Conservation (phyloP, 2,113 vertebrate species). For the Pelusios castaneus region DNA sequence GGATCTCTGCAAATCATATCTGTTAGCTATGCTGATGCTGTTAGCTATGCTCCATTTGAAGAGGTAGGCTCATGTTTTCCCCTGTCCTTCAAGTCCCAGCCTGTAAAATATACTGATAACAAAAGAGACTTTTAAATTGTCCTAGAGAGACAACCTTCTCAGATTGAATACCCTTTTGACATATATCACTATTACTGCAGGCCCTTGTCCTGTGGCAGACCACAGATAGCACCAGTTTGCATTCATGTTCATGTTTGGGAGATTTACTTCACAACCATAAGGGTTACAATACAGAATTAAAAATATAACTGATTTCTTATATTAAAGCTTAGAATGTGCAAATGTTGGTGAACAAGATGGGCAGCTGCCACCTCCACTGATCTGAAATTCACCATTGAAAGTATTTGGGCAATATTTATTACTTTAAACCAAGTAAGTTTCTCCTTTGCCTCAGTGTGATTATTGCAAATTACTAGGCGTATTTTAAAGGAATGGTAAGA, state of each 20-base stretch:
- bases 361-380: background rate
- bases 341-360: background rate
- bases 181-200: background rate
- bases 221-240: background rate
- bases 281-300: background rate
- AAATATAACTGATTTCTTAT: background rate
- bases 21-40: no score
- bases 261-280: background rate
- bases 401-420: background rate
- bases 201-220: background rate
- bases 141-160: background rate
- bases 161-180: background rate
- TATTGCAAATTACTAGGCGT: background rate
- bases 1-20: background rate
- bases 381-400: background rate
- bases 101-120: background rate
- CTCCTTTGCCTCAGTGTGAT: background rate
- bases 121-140: background rate
- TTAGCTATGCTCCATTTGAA: background rate
- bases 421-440: background rate
- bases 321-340: slow-evolving; percentile 12
- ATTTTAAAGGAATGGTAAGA: background rate
- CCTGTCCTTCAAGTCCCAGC: background rate
- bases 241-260: background rate
- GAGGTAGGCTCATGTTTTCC: background rate